These are phyloP conservation scores for Morpho achilles DNA, from an alignment of 2,888 invertebrate genomes.

Conservation along the genomic window DNA sequence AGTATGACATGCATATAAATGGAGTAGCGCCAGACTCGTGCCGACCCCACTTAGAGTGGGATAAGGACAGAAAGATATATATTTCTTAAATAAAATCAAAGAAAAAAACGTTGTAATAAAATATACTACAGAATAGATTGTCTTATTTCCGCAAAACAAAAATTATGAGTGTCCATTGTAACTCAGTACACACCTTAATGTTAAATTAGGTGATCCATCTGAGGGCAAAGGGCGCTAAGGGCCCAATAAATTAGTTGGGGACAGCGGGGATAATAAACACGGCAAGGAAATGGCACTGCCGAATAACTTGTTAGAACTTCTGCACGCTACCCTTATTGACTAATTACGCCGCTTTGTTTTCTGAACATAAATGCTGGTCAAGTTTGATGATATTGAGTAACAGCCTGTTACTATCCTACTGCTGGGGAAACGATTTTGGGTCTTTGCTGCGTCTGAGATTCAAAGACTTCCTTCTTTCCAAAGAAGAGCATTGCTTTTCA, in stretches of 20 bases:
- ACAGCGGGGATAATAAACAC: slow-evolving; percentile 73
- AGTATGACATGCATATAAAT: no score
- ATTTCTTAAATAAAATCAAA: no score
- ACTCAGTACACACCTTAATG: slow-evolving; percentile 54
- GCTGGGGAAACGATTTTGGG: no score
- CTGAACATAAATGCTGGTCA: slow-evolving; percentile 26
- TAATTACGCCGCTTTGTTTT: slow-evolving; percentile 69
- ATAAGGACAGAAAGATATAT: no score
- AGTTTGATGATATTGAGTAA: not conserved
- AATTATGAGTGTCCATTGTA: slow-evolving; percentile 48
- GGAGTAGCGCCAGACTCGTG: no score
- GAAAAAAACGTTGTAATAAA: not conserved
- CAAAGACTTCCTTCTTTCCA: no score
- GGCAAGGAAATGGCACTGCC: slow-evolving; percentile 59
- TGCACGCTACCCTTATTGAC: slow-evolving; percentile 65
- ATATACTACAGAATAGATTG: slow-evolving; percentile 33
- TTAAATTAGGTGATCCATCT: slow-evolving; percentile 76
- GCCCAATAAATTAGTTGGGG: slow-evolving; percentile 74
- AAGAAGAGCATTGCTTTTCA: no score
- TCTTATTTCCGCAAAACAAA: slow-evolving; percentile 43
- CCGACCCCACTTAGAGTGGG: no score
- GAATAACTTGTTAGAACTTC: slow-evolving; percentile 69
- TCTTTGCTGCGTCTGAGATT: no score
- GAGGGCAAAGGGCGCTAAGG: slow-evolving; percentile 65
- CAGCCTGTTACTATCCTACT: no score